Evolutionary conservation across 1,140 invertebrate species (phyloP).

Genomic region (Pogonomyrmex californicus): DNA sequence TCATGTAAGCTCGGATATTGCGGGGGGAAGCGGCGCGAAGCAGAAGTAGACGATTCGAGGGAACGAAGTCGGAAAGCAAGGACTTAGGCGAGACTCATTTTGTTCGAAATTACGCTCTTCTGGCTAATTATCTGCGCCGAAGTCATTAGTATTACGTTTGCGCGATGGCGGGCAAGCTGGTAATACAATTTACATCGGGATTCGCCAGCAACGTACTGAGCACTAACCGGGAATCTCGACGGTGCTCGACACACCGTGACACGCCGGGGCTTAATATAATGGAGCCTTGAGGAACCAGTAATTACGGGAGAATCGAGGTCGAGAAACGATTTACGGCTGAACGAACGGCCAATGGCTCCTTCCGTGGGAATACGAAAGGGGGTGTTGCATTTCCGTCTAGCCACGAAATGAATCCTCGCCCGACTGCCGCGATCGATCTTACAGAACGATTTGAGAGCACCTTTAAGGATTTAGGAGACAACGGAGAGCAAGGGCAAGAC

Average conservation of each 20-base stretch:
- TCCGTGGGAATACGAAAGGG: slow-evolving; percentile 58
- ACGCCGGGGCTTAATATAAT: slow-evolving; percentile 70
- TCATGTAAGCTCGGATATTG: slow-evolving; percentile 1
- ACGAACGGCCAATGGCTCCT: slow-evolving; percentile 60
- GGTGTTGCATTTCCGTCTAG: slow-evolving; percentile 51
- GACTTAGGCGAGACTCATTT: slow-evolving; percentile 52
- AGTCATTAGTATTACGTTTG: slow-evolving; percentile 69
- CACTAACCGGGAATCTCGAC: slow-evolving; percentile 62
- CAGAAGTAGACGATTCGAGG: background rate
- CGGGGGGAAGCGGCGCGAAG: background rate
- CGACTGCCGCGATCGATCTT: slow-evolving; percentile 51
- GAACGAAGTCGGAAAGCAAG: background rate
- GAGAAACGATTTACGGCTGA: slow-evolving; percentile 73
- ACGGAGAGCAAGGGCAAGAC: slow-evolving; percentile 36
- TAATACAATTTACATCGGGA: slow-evolving; percentile 67
- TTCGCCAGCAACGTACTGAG: slow-evolving; percentile 41
- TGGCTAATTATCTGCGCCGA: slow-evolving; percentile 63
- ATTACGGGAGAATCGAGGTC: slow-evolving; percentile 71
- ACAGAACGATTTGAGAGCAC: slow-evolving; percentile 45
- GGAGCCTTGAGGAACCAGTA: slow-evolving; percentile 68
- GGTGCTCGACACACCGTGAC: slow-evolving; percentile 68
- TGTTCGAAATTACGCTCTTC: slow-evolving; percentile 48
- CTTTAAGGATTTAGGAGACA: slow-evolving; percentile 60
- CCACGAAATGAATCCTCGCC: slow-evolving; percentile 57
- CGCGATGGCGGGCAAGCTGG: slow-evolving; percentile 41